Evolutionary conservation across 2,888 invertebrate genomes (phyloP).

Genomic region (Macrosiphum euphorbiae): DNA sequence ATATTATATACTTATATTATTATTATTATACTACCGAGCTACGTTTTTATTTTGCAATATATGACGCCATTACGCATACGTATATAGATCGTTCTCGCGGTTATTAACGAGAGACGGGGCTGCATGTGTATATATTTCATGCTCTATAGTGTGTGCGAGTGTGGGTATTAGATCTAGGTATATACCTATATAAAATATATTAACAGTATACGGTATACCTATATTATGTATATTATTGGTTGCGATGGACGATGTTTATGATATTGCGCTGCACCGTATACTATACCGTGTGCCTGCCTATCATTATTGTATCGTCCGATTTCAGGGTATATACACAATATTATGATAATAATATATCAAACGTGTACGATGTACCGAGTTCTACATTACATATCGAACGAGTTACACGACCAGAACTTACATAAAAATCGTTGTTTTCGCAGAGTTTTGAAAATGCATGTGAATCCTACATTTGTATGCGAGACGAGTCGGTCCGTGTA

Average conservation of each 20-base stretch:
- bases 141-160: too few species aligned
- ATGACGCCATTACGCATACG: background rate
- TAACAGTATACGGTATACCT: background rate
- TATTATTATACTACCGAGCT: constrained; percentile 2
- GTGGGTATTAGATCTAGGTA: background rate
- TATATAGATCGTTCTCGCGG: background rate
- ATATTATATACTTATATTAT: background rate
- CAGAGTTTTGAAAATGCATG: constrained; percentile 21
- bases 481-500: background rate
- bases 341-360: background rate
- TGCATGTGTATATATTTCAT: background rate
- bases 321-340: background rate
- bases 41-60: background rate
- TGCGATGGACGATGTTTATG: constrained; percentile 7
- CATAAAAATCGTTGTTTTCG: constrained; percentile 40
- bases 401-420: background rate
- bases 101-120: background rate
- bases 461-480: background rate
- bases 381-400: background rate
- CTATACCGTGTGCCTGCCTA: background rate
- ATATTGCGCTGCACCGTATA: background rate
- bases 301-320: background rate
- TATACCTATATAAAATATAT: background rate
- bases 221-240: background rate
- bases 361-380: background rate